Percentiles rank a stretch among this genome's conserved stretches.
Evolutionary conservation across 2,113 vertebrate species (phyloP).

Genomic region (Vidua macroura): DNA sequence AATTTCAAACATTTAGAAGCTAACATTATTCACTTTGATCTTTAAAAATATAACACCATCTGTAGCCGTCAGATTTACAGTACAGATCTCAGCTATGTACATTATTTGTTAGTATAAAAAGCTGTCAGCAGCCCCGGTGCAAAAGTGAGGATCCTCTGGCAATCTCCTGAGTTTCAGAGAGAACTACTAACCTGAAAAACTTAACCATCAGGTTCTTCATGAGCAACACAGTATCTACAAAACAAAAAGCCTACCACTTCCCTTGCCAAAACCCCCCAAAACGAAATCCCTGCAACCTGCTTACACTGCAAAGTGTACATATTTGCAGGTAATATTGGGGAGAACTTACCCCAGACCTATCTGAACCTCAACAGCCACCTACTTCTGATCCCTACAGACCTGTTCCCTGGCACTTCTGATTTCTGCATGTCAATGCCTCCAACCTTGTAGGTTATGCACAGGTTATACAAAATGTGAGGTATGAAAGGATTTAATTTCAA

Average conservation of each 20-base stretch:
- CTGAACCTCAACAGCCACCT: background rate
- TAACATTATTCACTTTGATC: slow-evolving; percentile 19
- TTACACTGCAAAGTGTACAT: fast-evolving
- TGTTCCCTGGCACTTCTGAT: background rate
- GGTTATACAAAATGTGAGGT: background rate
- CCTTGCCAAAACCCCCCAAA: background rate
- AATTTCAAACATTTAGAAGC: slow-evolving; percentile 27
- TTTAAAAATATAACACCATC: slow-evolving; percentile 52
- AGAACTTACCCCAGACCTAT: background rate
- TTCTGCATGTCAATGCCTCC: background rate
- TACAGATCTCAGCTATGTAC: background rate
- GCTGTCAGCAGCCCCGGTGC: background rate
- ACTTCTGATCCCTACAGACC: background rate
- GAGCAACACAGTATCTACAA: background rate
- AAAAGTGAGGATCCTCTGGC: background rate
- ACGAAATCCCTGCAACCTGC: background rate
- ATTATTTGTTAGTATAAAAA: slow-evolving; percentile 30
- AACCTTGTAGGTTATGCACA: background rate
- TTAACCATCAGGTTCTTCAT: background rate
- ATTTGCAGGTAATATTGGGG: background rate
- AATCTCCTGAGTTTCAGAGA: background rate
- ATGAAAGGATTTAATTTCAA: background rate
- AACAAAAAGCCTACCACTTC: background rate
- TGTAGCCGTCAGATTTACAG: slow-evolving; percentile 39
- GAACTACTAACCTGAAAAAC: background rate